phyloP scores from a whole-genome alignment of 2,113 vertebrate genomes.

The Atractosteus spatula region DNA sequence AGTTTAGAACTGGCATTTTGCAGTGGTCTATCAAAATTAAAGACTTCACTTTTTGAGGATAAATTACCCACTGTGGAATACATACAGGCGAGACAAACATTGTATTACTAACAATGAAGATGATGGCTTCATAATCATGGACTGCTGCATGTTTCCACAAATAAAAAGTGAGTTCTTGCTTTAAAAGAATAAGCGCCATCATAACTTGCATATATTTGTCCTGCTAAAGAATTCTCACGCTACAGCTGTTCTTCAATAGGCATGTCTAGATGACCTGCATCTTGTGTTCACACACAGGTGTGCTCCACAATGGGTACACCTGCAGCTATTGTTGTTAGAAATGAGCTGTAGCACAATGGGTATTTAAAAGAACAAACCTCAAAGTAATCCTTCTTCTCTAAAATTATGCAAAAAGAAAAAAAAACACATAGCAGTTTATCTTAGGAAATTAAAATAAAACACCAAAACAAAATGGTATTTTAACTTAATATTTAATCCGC shows the following conservation, averaged over 20 bases:
- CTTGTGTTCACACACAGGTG: slow-evolving; percentile 38
- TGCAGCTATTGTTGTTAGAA: slow-evolving; percentile 57
- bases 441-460: too few relatives aligned
- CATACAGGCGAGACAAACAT: neutral
- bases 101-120: neutral
- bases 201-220: neutral
- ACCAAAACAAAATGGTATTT: too few relatives aligned
- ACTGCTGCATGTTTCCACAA: slow-evolving; percentile 25
- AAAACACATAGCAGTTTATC: too few relatives aligned
- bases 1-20: neutral
- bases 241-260: slow-evolving; percentile 6
- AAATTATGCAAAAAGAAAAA: too few relatives aligned
- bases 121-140: neutral
- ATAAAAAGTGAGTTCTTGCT: neutral
- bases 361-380: too few relatives aligned
- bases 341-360: slow-evolving; percentile 7
- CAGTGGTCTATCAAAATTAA: neutral
- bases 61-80: neutral
- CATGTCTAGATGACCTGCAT: slow-evolving; percentile 22
- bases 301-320: slow-evolving; percentile 42
- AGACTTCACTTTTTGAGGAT: neutral
- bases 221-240: neutral
- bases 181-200: neutral
- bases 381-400: too few relatives aligned
- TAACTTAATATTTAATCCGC: too few relatives aligned